Percentiles rank a stretch among this genome's conserved stretches.
These are phyloP conservation scores for Crypturellus tataupa DNA, from an alignment of 2,797 vertebrate genomes.

Conservation along the genomic window DNA sequence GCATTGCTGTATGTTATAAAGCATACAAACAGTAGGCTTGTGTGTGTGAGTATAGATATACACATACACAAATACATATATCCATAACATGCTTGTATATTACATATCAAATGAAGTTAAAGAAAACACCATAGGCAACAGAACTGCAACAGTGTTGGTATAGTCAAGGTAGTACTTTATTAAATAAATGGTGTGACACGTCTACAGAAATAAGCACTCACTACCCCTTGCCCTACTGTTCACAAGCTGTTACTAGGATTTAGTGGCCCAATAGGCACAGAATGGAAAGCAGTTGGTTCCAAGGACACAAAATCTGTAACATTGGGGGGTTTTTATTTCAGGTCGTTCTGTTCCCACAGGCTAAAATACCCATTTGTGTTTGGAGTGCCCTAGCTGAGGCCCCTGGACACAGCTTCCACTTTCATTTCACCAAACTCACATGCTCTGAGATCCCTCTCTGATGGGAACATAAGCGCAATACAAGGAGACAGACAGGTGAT, in stretches of 20 bases:
- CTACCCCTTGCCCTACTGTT: neutral
- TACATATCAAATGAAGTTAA: neutral
- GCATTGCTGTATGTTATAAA: neutral
- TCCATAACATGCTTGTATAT: neutral
- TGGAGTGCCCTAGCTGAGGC: neutral
- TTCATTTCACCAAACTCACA: neutral
- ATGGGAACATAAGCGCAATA: neutral
- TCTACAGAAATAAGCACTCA: neutral
- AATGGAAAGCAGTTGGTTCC: neutral
- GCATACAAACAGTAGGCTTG: slow-evolving; percentile 4
- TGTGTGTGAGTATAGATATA: neutral
- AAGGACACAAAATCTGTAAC: neutral
- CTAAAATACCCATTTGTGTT: neutral
- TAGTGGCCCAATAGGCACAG: neutral
- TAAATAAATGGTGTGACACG: neutral
- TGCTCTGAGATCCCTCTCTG: neutral
- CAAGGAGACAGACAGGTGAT: neutral
- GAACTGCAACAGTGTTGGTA: neutral
- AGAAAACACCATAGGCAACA: neutral
- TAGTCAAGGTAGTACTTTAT: neutral
- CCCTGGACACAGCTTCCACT: neutral
- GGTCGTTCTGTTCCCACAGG: neutral
- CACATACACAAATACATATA: neutral
- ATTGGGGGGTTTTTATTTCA: neutral
- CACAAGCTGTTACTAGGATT: neutral